These are phyloP conservation scores for Cantharis rufa DNA, from an alignment of 2,888 invertebrate genomes.

Conservation along the genomic window DNA sequence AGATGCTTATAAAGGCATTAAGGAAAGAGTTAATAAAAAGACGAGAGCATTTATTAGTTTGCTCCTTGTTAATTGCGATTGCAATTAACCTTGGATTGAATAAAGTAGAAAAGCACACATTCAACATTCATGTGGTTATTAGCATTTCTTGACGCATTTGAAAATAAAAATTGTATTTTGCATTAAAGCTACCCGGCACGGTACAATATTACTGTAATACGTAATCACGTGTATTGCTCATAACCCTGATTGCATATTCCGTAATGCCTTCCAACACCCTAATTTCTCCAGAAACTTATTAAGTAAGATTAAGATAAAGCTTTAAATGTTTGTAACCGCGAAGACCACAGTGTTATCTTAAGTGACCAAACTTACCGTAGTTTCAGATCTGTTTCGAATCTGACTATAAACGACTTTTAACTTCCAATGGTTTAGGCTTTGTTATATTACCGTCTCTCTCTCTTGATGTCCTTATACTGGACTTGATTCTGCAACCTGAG, in stretches of 20 bases:
- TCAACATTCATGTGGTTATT: constrained; percentile 27
- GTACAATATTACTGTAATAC: not conserved
- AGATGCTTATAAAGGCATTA: constrained; percentile 41
- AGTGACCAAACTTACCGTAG: constrained; percentile 30
- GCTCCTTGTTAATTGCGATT: constrained; percentile 37
- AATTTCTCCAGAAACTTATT: constrained; percentile 28
- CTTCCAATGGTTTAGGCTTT: constrained; percentile 4
- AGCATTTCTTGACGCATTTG: constrained; percentile 4
- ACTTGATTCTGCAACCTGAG: not conserved
- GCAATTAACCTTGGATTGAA: constrained; percentile 37
- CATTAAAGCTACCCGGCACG: not conserved
- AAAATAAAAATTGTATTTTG: not conserved
- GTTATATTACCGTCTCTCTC: not conserved
- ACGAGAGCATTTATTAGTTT: constrained; percentile 39
- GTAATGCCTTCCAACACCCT: constrained; percentile 20
- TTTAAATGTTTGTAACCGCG: constrained; percentile 35
- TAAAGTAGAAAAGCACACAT: constrained; percentile 37
- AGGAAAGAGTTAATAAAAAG: constrained; percentile 40
- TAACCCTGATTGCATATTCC: constrained; percentile 25
- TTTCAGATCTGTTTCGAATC: constrained; percentile 28
- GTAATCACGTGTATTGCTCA: constrained; percentile 7
- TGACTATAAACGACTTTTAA: constrained; percentile 20
- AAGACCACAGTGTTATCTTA: constrained; percentile 30
- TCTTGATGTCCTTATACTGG: not conserved
- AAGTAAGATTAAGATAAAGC: constrained; percentile 41